Percentiles rank a stretch among this genome's conserved stretches.
Conservation (phyloP, 2,113 vertebrate genomes). For the Eptatretus burgeri region DNA sequence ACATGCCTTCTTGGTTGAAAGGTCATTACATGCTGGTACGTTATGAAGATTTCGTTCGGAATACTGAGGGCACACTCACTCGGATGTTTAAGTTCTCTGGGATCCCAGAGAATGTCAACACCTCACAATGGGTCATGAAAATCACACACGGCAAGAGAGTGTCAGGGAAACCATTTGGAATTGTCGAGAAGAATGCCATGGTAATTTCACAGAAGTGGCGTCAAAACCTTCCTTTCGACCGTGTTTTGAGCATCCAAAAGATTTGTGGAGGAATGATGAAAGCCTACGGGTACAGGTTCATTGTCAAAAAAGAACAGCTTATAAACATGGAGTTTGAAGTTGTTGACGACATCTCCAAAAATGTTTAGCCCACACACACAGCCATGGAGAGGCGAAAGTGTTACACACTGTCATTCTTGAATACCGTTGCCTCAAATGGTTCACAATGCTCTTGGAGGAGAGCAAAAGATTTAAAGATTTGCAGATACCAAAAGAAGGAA, state of each 20-base stretch:
- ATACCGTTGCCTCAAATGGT: too few relatives aligned
- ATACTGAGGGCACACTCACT: neutral
- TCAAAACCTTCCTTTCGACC: conserved; percentile 10
- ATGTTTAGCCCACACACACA: too few relatives aligned
- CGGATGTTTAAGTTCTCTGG: conserved; percentile 7
- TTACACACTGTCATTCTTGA: too few relatives aligned
- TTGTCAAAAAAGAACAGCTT: conserved; percentile 40
- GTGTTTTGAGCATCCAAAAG: conserved; percentile 43
- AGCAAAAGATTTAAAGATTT: too few relatives aligned
- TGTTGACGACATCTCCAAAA: conserved; percentile 12
- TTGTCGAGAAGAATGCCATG: neutral
- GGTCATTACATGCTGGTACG: conserved; percentile 6
- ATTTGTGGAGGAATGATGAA: conserved; percentile 50
- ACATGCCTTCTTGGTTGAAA: neutral
- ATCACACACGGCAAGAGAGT: conserved; percentile 8
- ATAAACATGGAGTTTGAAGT: conserved; percentile 33
- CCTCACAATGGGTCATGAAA: conserved; percentile 5
- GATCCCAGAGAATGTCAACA: neutral
- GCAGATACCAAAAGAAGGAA: too few relatives aligned
- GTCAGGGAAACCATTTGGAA: neutral
- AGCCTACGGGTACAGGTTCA: conserved; percentile 39
- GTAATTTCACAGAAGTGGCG: conserved; percentile 9
- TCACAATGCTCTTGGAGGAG: too few relatives aligned
- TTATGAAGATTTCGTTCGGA: conserved; percentile 8
- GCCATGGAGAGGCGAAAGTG: too few relatives aligned